Evolutionary conservation across 2,113 vertebrate genomes (phyloP).

Genomic region (Rhizomys pruinosus): DNA sequence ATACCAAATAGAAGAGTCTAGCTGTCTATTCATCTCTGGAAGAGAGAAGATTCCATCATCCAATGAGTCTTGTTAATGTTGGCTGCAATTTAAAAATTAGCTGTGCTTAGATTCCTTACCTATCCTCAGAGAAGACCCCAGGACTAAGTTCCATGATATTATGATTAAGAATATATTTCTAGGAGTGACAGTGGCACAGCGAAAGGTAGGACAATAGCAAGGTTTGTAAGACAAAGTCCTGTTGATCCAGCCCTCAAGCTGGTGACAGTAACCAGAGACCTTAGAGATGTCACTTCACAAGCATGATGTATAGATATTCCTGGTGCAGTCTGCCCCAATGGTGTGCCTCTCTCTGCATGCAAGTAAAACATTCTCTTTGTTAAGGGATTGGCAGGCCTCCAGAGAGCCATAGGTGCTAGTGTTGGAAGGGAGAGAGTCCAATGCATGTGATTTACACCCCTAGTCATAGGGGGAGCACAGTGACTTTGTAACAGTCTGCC

Average conservation of each 20-base stretch:
- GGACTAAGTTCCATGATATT: neutral
- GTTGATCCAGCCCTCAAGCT: neutral
- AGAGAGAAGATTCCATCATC: neutral
- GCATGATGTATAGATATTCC: neutral
- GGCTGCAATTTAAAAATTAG: neutral
- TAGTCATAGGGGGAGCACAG: neutral
- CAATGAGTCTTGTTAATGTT: neutral
- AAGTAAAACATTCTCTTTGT: neutral
- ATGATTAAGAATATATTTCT: neutral
- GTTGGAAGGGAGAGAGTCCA: rapidly evolving
- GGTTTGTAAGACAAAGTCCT: neutral
- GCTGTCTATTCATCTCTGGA: neutral
- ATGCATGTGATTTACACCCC: no score
- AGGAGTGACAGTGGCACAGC: neutral
- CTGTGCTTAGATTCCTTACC: neutral
- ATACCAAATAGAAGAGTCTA: neutral
- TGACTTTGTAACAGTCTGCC: no score
- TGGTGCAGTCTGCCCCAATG: neutral
- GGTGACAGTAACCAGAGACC: neutral
- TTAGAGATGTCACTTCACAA: no score
- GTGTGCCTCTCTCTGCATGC: neutral
- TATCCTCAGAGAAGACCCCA: neutral
- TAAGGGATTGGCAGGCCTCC: neutral
- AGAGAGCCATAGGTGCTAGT: neutral
- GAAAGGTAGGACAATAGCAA: neutral